These are phyloP conservation scores for Aphaenogaster rudis DNA, from an alignment of 1,140 invertebrate genomes.

Conservation along the genomic window DNA sequence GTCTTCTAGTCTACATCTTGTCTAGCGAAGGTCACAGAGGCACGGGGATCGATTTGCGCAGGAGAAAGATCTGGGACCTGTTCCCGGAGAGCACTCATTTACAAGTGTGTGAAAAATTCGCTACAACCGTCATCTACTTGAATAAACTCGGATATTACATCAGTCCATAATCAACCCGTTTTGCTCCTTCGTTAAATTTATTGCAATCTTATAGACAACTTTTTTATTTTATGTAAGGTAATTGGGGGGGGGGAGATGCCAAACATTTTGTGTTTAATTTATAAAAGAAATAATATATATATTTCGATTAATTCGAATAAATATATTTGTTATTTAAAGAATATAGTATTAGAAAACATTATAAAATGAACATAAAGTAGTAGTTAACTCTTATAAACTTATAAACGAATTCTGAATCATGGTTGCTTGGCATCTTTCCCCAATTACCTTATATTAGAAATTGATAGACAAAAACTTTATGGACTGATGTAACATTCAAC, in stretches of 20 bases:
- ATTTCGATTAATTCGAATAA: too few relatives aligned
- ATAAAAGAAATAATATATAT: too few relatives aligned
- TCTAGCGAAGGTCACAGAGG: constrained; percentile 94
- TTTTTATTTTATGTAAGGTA: constrained; percentile 33
- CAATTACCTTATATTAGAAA: not conserved
- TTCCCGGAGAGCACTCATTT: constrained; percentile 88
- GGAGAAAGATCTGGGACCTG: constrained; percentile 96
- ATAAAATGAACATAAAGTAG: too few relatives aligned
- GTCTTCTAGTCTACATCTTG: constrained; percentile 96
- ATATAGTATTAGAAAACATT: too few relatives aligned
- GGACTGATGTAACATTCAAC: not conserved
- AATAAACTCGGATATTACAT: not conserved
- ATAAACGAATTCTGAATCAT: too few relatives aligned
- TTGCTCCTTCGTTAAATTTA: not conserved
- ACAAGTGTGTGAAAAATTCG: constrained; percentile 83
- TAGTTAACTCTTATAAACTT: too few relatives aligned
- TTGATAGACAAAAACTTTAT: not conserved
- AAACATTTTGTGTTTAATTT: too few relatives aligned
- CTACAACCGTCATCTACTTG: not conserved
- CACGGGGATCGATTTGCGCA: constrained; percentile 95
- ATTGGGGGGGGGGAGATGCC: too few relatives aligned
- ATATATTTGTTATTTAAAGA: too few relatives aligned
- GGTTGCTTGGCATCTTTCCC: too few relatives aligned
- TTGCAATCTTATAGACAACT: not conserved
- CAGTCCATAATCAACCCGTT: not conserved